These are phyloP conservation scores for Zonotrichia albicollis DNA, from an alignment of 2,797 vertebrate species.

Conservation along the genomic window DNA sequence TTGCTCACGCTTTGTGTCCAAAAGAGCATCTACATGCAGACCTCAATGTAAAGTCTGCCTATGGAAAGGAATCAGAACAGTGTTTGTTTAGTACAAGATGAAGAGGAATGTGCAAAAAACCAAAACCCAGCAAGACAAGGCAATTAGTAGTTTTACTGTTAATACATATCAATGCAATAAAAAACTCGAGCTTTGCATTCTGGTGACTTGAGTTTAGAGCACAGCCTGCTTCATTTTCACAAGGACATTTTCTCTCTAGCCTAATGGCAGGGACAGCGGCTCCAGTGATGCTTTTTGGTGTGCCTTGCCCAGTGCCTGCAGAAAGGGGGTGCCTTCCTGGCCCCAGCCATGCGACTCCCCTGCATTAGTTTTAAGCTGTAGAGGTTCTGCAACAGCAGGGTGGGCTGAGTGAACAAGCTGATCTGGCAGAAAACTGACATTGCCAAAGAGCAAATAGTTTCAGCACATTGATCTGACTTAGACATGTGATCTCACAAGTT, in stretches of 20 bases:
- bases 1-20: slow-evolving; percentile 12
- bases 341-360: rapidly evolving
- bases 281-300: neutral
- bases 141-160: neutral
- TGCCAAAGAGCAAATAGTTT: neutral
- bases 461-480: neutral
- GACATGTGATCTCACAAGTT: neutral
- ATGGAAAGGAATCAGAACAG: neutral
- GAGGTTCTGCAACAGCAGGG: neutral
- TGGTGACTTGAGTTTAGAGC: neutral
- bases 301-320: neutral
- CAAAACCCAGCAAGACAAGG: neutral
- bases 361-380: neutral
- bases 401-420: neutral
- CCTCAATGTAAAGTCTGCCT: neutral
- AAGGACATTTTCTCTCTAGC: neutral
- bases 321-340: neutral
- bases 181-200: neutral
- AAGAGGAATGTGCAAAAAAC: neutral
- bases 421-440: neutral
- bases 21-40: neutral
- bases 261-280: neutral
- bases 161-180: neutral
- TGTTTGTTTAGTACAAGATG: neutral
- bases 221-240: neutral